Percentiles rank a stretch among this genome's conserved stretches.
Conservation (phyloP, 2,113 vertebrate genomes). For the Brachionichthys hirsutus region DNA sequence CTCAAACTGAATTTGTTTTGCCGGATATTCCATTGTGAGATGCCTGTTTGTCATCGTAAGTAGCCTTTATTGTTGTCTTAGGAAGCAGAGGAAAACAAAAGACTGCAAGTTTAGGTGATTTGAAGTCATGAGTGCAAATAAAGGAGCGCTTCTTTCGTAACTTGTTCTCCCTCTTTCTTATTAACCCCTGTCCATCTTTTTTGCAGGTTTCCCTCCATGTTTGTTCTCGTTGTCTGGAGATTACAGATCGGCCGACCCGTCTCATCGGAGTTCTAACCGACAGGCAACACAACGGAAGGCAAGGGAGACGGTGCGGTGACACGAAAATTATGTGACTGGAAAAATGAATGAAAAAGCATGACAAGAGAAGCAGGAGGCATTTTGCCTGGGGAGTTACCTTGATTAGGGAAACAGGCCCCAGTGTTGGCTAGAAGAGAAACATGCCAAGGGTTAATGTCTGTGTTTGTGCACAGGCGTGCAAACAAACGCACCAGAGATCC, state of each 20-base stretch:
- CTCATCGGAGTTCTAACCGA: constrained; percentile 47
- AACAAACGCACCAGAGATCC: constrained; percentile 53
- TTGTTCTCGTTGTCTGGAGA: constrained; percentile 35
- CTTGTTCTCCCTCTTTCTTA: constrained; percentile 14
- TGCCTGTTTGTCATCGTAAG: constrained; percentile 51
- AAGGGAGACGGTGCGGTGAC: constrained; percentile 39
- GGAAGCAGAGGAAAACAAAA: constrained; percentile 35
- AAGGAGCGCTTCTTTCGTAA: constrained; percentile 13
- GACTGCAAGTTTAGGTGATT: constrained; percentile 8
- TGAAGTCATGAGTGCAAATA: constrained; percentile 31
- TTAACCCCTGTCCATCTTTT: constrained; percentile 18
- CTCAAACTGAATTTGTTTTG: constrained; percentile 47
- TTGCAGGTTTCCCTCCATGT: constrained; percentile 7
- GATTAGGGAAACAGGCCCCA: constrained; percentile 79
- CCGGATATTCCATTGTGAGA: constrained; percentile 54
- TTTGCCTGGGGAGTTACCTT: constrained; percentile 74
- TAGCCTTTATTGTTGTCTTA: constrained; percentile 47
- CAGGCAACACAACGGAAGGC: constrained; percentile 35
- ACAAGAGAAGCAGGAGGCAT: constrained; percentile 41
- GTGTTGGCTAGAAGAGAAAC: constrained; percentile 79
- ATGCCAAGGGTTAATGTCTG: constrained; percentile 76
- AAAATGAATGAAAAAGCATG: constrained; percentile 37
- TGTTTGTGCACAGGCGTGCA: constrained; percentile 63
- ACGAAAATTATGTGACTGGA: constrained; percentile 32
- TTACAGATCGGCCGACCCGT: constrained; percentile 49